Conservation (phyloP, 2,797 vertebrate species). For the Acanthurus leucopareius region DNA sequence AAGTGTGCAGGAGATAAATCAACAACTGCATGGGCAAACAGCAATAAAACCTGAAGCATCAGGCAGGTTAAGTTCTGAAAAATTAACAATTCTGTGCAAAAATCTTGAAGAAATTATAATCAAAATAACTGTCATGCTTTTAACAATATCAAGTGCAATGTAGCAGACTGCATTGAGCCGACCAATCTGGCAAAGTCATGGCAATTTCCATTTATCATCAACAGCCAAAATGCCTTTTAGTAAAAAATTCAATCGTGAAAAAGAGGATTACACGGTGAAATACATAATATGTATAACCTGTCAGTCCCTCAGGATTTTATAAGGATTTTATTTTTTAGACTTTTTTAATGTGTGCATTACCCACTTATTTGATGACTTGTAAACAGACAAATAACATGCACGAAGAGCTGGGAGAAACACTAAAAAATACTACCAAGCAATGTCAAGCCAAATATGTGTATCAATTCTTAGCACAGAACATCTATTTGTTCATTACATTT, state of each 20-base stretch:
- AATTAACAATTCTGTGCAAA: not conserved
- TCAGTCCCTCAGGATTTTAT: not conserved
- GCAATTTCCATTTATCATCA: not conserved
- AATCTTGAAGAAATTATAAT: slow-evolving; percentile 3
- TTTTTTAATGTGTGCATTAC: not conserved
- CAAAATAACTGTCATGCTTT: not conserved
- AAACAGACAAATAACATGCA: not conserved
- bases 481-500: slow-evolving; percentile 1
- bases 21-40: not conserved
- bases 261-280: slow-evolving; percentile 3
- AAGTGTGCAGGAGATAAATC: not conserved
- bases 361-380: slow-evolving; percentile 1
- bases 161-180: not conserved
- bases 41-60: not conserved
- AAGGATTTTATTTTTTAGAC: not conserved
- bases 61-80: not conserved
- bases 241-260: not conserved
- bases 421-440: slow-evolving; percentile 1
- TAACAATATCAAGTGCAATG: not conserved
- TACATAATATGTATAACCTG: not conserved
- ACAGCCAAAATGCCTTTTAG: not conserved
- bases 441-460: not conserved
- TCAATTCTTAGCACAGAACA: not conserved
- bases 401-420: not conserved
- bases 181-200: slow-evolving; percentile 12